Evolutionary conservation across 92 coral and sea anemone species (phyloP), one percentile per base, ranked within the genome.

Genomic region (Ricordea florida): DNA sequence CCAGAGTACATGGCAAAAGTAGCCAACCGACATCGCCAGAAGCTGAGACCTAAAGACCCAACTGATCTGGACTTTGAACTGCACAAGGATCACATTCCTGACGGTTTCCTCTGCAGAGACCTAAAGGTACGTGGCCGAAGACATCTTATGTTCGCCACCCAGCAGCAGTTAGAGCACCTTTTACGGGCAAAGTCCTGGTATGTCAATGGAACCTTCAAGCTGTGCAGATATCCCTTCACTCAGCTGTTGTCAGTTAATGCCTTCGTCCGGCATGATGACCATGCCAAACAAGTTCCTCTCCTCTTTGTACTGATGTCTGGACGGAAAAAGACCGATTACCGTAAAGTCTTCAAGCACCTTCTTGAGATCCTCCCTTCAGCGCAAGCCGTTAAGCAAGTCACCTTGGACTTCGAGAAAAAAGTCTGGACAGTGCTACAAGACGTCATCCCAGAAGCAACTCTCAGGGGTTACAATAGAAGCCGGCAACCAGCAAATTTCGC

Each of bases 271-370:
- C 4, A 48, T 1, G 81, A 33, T 4, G 64, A 71, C 13, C 23
- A 40, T 24, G 81, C 50, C 2, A 81, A 71, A 52, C 81, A 72
- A 56, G 84, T 78, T 0, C 84, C 84, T 32, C 77, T 78, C 5
- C 15, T 72, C 32, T 81, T 59, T 26, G 59, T 72, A 9, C 21
- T 81, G 20, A 81, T 72, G 87, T 61, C 87, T 0, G 60, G 53
- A 2, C 33, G 25, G 4, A 61, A 72, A 28, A 59, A 30, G 11
- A 16, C 6, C 1, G 81, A 81, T 48, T 81, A 81, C 57, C 27
- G 27, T 0, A 61, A 72, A 62, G 87, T 81, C 23, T 43, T 43
- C 1, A 25, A 34, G 31, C 4, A 32, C 21, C 31, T 20, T 4
- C 26, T 26, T 30, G 6, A 20, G 28, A 15, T 33, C 14, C 41